Evolutionary conservation across 1,140 invertebrate species (phyloP).

Genomic region (Agraylea sexmaculata): DNA sequence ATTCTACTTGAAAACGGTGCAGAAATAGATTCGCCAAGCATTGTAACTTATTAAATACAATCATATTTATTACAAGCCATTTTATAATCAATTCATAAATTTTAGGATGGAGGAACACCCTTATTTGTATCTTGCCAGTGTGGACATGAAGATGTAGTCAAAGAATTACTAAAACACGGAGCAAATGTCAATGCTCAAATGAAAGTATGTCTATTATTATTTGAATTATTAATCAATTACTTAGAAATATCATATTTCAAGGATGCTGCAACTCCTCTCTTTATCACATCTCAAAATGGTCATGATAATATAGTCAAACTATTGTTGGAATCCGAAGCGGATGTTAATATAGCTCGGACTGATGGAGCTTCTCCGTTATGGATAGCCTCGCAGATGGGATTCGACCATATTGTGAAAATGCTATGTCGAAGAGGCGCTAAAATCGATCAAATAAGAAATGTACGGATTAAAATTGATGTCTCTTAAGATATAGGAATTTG

Average conservation of each 20-base stretch:
- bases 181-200: slow-evolving; percentile 76
- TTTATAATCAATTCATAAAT: slow-evolving; percentile 7
- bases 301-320: slow-evolving; percentile 62
- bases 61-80: neutral
- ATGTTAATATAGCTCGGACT: slow-evolving; percentile 53
- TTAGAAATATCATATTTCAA: slow-evolving; percentile 28
- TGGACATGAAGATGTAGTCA: slow-evolving; percentile 77
- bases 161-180: slow-evolving; percentile 63
- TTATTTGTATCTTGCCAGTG: slow-evolving; percentile 86
- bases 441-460: slow-evolving; percentile 70
- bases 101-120: slow-evolving; percentile 82
- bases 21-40: slow-evolving; percentile 65
- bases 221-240: neutral
- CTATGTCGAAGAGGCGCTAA: slow-evolving; percentile 64
- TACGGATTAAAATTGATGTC: slow-evolving; percentile 28
- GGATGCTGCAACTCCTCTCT: slow-evolving; percentile 79
- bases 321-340: slow-evolving; percentile 56
- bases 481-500: neutral
- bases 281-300: slow-evolving; percentile 84
- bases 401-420: slow-evolving; percentile 66
- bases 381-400: slow-evolving; percentile 90
- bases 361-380: slow-evolving; percentile 84
- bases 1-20: slow-evolving; percentile 67
- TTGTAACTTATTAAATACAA: slow-evolving; percentile 44
- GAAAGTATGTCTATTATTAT: slow-evolving; percentile 48